Evolutionary conservation across 2,888 invertebrate species (phyloP), one percentile per base, ranked within the genome.

Genomic region (Ornithoptera priamus): DNA sequence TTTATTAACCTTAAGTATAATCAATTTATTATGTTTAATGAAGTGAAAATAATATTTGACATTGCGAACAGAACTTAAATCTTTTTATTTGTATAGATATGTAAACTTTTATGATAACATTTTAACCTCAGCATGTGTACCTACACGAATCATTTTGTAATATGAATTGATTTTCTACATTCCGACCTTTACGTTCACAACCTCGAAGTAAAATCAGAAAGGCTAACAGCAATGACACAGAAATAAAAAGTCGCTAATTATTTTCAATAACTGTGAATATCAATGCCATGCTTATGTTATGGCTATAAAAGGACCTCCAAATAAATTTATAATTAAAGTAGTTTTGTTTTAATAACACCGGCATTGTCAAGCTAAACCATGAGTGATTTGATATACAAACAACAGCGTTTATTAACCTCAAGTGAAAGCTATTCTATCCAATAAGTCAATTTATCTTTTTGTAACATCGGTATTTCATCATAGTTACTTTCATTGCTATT

Each of bases 371-470:
- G n/a, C 56, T 20, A 56, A 56, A 20, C 5, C 20, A 56, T 20
- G 20, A 8, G 56, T 56, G 18, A 20, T 58, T 20, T 50, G 17
- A 36, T 58, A 15, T 50, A 30, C 30, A 30, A 42, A 8, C 59
- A 59, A 39, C 46, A 60, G 50, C 30, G 63, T 68, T 68, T 59
- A 46, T 68, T 63, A 50, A 68, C 68, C 63, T 50, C 58, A 8
- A 65, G 69, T 65, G 69, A 69, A 69, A 69, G 65, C 58, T n/a
- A 22, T 65, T 65, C 65, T 30, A 66, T 58, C 61, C 65, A 62
- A 65, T 65, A 62, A 69, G 58, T 65, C 61, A 58, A 69, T 65
- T 62, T 68, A 59, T 63, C 63, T 68, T 58, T 59, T 59, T 58
- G 36, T 68, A 62, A 24, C 58, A 68, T 68, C 68, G 62, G 1